Evolutionary conservation across 2,113 vertebrate species (phyloP), one percentile per base, ranked within the genome.

Genomic region (Pica pica): DNA sequence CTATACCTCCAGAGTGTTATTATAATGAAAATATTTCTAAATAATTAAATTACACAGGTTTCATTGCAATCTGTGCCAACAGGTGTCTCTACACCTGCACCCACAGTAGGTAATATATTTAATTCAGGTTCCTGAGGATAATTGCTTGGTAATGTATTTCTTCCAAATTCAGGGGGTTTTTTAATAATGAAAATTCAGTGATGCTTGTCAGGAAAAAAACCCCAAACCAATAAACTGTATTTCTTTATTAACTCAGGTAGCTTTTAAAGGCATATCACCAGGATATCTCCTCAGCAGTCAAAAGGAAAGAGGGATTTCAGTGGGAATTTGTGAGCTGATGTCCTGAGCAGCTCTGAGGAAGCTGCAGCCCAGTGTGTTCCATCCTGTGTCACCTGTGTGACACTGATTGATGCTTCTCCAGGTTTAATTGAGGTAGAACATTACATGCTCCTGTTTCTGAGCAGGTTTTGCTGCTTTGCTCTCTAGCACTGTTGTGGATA

Each of bases 331-430:
- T 21, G 44, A 28, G 55, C 39, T 44, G 10, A 3, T 2, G 16
- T 37, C 83, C 68, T 21, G 57, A 60, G 50, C 39, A 17, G 30
- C 73, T 5, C 16, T 37, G 65, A 41, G 17, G 64, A 69, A 50
- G 59, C 2, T 67, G 65, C 12, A 88, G 84, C 74, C 61, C 10
- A 35, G 42, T 0, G 68, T 73, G 77, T 55, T 93, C 90, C 87
- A 91, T 83, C 87, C 77, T 27, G 71, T 79, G 65, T 95, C 84
- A 67, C 77, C 87, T 52, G 33, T 3, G 19, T 47, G 84, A 67
- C 76, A 31, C 35, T 17, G 61, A 47, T n/a, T 39, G 67, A 28
- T 42, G 33, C 41, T 19, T 61, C 7, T 22, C 14, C 39, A 31
- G 69, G 23, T 84, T 52, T 64, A 84, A 79, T 8, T 37, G 37